Base-by-base conservation (phyloP, 1,140 invertebrate genomes). In the Leptoteleia sp. region DNA sequence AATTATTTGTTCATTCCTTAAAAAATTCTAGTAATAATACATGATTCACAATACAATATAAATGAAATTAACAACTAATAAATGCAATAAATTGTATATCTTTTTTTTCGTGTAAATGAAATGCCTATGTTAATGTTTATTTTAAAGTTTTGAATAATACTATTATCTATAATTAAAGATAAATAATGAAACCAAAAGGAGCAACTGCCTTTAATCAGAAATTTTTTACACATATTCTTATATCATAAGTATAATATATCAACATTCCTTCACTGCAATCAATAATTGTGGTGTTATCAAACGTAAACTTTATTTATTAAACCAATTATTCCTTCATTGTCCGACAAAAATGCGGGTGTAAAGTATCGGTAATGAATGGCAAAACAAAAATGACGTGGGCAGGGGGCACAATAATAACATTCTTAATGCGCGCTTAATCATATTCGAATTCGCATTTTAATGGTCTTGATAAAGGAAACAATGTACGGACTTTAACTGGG, bases 151-250 rank as follows among this genome's bases (percentile, higher is more conserved):
- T n/a, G n/a, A n/a, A n/a, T n/a, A n/a, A n/a, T n/a, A n/a, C n/a
- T n/a, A n/a, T n/a, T n/a, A n/a, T n/a, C n/a, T n/a, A n/a, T n/a
- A n/a, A n/a, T n/a, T n/a, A n/a, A n/a, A n/a, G n/a, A n/a, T n/a
- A n/a, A n/a, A n/a, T n/a, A n/a, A n/a, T n/a, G n/a, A n/a, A n/a
- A n/a, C n/a, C n/a, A n/a, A n/a, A n/a, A n/a, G n/a, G n/a, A n/a
- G n/a, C n/a, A n/a, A n/a, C n/a, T n/a, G n/a, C n/a, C n/a, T n/a
- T n/a, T n/a, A n/a, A n/a, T n/a, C n/a, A n/a, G n/a, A n/a, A n/a
- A n/a, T n/a, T n/a, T 48, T 59, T 48, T 61, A 52, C 52, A 59
- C 52, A 48, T 43, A 48, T 68, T 50, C 57, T 48, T 68, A 67
- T 3, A 25, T 25, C 3, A 25, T 25, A 25, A 25, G 6, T 25